Evolutionary conservation across 1,140 invertebrate genomes (phyloP).

Genomic region (Ctenoplectra terminalis): DNA sequence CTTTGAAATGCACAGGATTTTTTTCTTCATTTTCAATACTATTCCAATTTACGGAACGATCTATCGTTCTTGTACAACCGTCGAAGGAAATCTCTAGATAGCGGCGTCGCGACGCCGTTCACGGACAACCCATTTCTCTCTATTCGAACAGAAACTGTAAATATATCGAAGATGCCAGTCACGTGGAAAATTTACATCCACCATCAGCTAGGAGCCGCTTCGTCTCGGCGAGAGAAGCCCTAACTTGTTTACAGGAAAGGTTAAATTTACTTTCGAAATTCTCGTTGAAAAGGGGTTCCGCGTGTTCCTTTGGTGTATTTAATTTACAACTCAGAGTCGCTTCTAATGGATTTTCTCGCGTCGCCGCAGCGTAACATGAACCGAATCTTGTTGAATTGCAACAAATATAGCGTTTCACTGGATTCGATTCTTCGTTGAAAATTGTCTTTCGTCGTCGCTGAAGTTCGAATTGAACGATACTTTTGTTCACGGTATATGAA

Average conservation of each 20-base stretch:
- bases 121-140: background rate
- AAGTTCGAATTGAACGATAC: background rate
- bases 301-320: background rate
- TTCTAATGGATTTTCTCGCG: background rate
- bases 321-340: background rate
- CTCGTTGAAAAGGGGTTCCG: background rate
- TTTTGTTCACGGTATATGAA: background rate
- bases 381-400: background rate
- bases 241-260: constrained; percentile 1
- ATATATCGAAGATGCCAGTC: constrained; percentile 32
- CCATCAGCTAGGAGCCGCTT: background rate
- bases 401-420: too few species aligned
- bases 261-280: constrained; percentile 25
- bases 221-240: background rate
- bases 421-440: background rate
- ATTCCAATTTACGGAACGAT: background rate
- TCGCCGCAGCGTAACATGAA: too few species aligned
- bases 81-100: background rate
- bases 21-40: too few species aligned
- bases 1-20: too few species aligned
- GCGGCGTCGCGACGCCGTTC: background rate
- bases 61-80: background rate
- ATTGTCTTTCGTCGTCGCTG: background rate
- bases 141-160: background rate
- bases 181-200: constrained; percentile 44